Base-by-base conservation (phyloP, 2,888 invertebrate genomes). In the Agapostemon virescens region DNA sequence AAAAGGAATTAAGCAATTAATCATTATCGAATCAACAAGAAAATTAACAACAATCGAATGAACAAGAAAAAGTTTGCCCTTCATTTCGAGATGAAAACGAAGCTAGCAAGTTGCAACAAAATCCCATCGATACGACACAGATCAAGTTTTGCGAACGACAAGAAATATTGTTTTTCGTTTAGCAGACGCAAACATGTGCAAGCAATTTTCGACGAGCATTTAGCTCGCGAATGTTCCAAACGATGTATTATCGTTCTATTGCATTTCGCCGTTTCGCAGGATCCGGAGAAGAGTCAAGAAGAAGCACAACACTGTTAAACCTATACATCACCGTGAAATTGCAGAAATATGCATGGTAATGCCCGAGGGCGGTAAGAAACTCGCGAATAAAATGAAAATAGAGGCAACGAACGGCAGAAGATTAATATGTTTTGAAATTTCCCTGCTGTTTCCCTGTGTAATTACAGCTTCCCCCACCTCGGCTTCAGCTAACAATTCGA, bases 351-450 rank as follows among this genome's bases (percentile, higher is more conserved):
- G 69, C 36, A 52, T 36, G 23, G 45, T 69, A 38, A 69, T 52
- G 69, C 69, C 49, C n/a, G 49, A 20, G 26, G 26, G 55, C 17
- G 13, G 40, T 36, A 40, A 26, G 75, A 63, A 64, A 52, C 61
- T 23, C 20, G 23, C 36, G 45, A 36, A 33, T 11, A 38, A 69
- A 63, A 23, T 66, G 49, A 49, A 71, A 68, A 30, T 33, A 40
- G 4, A 20, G 72, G 58, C n/a, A 67, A 49, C 66, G 55, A 55
- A 72, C 45, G 11, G 52, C 52, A 6, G 30, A 66, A 58, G 66
- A 72, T 71, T 72, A 66, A 72, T 72, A 55, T 58, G 42, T 45
- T 67, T 58, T 55, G 42, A 30, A 45, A 71, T 45, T 58, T 71
- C 26, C 58, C 4, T 52, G 20, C 15, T 15, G 52, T 26, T 30